phyloP scores from a whole-genome alignment of 1,140 invertebrate genomes.

The Philaenus spumarius region DNA sequence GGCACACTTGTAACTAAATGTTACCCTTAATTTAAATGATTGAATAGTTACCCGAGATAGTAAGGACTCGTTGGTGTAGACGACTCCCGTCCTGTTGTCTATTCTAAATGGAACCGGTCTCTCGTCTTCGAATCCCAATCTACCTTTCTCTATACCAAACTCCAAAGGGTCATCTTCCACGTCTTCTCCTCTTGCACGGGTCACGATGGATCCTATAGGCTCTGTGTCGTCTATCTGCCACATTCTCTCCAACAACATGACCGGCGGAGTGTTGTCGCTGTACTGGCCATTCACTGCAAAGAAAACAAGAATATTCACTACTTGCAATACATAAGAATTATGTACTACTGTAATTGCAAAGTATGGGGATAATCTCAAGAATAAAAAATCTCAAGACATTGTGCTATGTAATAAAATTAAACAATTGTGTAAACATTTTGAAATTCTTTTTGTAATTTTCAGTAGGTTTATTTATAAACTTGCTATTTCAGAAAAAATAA shows the following conservation, averaged over 20 bases:
- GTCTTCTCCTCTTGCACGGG: slow-evolving; percentile 50
- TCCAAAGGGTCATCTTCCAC: slow-evolving; percentile 51
- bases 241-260: slow-evolving; percentile 51
- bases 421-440: no score
- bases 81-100: slow-evolving; percentile 56
- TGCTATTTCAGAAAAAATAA: no score
- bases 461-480: no score
- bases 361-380: no score
- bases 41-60: slow-evolving; percentile 49
- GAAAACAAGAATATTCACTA: not conserved
- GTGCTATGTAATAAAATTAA: no score
- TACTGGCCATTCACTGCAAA: not conserved
- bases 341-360: no score
- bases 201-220: slow-evolving; percentile 53
- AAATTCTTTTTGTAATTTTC: no score
- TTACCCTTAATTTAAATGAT: no score
- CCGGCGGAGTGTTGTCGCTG: slow-evolving; percentile 38
- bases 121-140: slow-evolving; percentile 32
- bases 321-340: no score
- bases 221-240: slow-evolving; percentile 60
- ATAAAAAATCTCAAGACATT: no score
- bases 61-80: slow-evolving; percentile 61
- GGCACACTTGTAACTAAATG: no score
- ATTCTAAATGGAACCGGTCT: slow-evolving; percentile 56
- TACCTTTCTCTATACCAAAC: slow-evolving; percentile 53